phyloP scores from a whole-genome alignment of 2,797 vertebrate genomes.

The Tympanoctomys barrerae region DNA sequence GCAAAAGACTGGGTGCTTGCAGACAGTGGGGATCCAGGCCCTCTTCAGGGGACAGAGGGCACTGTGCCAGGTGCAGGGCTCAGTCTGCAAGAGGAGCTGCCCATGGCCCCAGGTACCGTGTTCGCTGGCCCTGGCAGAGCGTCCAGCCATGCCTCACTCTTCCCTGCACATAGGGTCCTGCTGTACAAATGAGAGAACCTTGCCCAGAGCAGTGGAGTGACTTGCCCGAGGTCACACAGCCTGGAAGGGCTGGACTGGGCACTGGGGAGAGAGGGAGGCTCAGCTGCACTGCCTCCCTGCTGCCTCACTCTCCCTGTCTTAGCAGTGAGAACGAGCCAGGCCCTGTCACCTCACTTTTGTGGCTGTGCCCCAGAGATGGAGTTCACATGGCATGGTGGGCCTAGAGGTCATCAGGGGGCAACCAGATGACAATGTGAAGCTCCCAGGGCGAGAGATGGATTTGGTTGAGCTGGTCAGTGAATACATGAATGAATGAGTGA shows the following conservation, averaged over 20 bases:
- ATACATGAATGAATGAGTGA: background rate
- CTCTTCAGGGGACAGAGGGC: background rate
- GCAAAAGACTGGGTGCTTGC: background rate
- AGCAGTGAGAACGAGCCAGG: accelerated
- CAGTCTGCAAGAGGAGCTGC: background rate
- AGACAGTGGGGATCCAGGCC: background rate
- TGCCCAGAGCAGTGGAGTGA: background rate
- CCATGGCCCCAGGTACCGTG: background rate
- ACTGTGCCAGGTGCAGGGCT: background rate
- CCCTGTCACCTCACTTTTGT: background rate
- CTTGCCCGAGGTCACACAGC: background rate
- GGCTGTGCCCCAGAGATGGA: background rate
- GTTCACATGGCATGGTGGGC: background rate
- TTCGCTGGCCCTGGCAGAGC: background rate
- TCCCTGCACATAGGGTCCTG: background rate
- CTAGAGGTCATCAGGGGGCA: background rate
- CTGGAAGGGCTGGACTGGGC: background rate
- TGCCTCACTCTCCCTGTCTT: background rate
- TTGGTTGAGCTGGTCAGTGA: background rate
- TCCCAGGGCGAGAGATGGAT: background rate
- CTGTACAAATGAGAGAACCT: background rate
- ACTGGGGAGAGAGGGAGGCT: background rate
- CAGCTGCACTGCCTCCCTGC: accelerated
- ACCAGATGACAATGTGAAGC: background rate
- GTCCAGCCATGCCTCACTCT: background rate